Evolutionary conservation across 2,113 vertebrate genomes (phyloP), one percentile per base, ranked within the genome.

Genomic region (Bolborhynchus lineola): DNA sequence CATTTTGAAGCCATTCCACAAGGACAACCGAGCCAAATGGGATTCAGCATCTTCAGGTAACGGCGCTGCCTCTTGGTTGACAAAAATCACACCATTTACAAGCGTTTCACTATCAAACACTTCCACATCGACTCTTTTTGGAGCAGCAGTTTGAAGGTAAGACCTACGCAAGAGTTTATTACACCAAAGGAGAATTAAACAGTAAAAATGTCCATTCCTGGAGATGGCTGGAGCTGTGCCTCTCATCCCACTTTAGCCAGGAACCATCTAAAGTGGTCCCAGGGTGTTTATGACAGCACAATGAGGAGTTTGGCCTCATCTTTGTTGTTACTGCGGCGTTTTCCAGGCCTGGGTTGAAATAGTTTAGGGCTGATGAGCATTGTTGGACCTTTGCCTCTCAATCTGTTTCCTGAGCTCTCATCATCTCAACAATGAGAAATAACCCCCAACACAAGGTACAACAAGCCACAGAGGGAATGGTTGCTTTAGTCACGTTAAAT

Each of bases 41-140:
- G n/a, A 23, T 35, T 46, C 50, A n/a, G 44, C 59, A 41, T 11
- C 42, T 35, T 26, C 33, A 41, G 78, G 71, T 39, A 57, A 7
- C 19, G 25, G 50, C 42, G 14, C 4, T 31, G 5, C 62, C 67
- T 57, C 10, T 25, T 0, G 0, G 21, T 18, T 29, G 20, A 41
- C 23, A 8, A 7, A 75, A 79, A 67, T 9, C 72, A 11, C 72
- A 46, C 15, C 0, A 11, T 70, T 25, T 16, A n/a, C 52, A 47
- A 6, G 63, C 29, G 2, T 57, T 70, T 88, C 10, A 19, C 49
- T 53, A 50, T 1, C 53, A 37, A 88, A 74, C 25, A 10, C 31
- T 21, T 21, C 28, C 49, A 8, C 39, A 28, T 37, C 0, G 0
- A 33, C 35, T 3, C 5, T 74, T 77, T 41, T 18, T 11, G 2